Base-by-base conservation (phyloP, 2,888 invertebrate species). In the Taenaris catops region DNA sequence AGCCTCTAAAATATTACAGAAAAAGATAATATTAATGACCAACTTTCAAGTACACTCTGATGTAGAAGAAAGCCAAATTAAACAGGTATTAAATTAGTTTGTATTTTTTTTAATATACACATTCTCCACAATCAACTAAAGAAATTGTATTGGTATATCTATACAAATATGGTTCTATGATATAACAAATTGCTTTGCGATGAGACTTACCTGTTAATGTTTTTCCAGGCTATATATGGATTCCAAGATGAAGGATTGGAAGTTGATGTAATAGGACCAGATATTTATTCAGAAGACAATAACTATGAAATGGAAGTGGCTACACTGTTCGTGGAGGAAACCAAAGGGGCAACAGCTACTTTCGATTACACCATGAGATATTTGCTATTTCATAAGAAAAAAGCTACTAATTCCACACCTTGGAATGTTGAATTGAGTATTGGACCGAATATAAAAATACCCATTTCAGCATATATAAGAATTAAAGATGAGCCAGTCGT, bases 351-450 rank as follows among this genome's bases (percentile, higher is more conserved):
- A 25, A 58, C 89, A 6, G 89, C 87, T 43, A 87, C 84, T 39
- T 89, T 91, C 49, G 87, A 88, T 31, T 89, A 91, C 49, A 90
- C 91, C 0, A 72, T 92, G 52, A 81, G 81, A 6, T 89, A 90
- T 38, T 71, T 93, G 0, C 68, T 87, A 8, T 89, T 86, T 48
- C 89, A 89, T 45, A 87, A 87, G 38, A 89, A 87, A 44, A 88
- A 78, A 49, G 58, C 59, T 25, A 59, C 73, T 1, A 81, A 79
- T 17, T 78, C 91, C 0, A 75, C 79, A 38, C 84, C 90, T 0
- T 93, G 93, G 93, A 91, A 92, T 71, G 87, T 88, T 14, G 86
- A 88, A 35, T 64, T 94, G 25, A 87, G 89, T 29, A 88, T 91
- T 44, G 90, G 90, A 1, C 78, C 86, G 1, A 74, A 88, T 44